Percentiles rank a stretch among this genome's conserved stretches.
Conservation (phyloP, 2,113 vertebrate species). For the Haplochromis burtoni region DNA sequence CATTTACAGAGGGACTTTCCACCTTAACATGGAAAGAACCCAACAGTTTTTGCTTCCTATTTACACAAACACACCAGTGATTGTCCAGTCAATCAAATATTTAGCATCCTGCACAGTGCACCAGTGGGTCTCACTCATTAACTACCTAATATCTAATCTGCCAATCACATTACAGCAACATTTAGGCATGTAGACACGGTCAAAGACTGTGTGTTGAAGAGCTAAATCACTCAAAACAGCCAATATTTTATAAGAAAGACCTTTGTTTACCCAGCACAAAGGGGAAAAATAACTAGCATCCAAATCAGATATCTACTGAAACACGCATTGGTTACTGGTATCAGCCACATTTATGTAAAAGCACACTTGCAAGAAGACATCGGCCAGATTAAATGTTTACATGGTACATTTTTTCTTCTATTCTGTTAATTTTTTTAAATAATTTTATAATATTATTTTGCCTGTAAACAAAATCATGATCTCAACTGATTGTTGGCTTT, state of each 20-base stretch:
- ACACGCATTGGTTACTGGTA: neutral
- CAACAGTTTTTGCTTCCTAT: neutral
- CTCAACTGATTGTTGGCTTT: neutral
- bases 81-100: neutral
- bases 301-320: neutral
- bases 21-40: neutral
- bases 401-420: neutral
- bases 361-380: neutral
- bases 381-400: neutral
- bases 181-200: neutral
- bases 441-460: neutral
- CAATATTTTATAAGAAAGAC: neutral
- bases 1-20: neutral
- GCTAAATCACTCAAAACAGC: neutral
- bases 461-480: neutral
- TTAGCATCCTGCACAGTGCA: neutral
- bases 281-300: neutral
- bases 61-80: neutral
- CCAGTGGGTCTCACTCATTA: neutral
- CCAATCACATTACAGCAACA: neutral
- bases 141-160: neutral
- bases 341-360: neutral
- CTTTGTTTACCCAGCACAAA: neutral
- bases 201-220: neutral
- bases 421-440: accelerated